Conservation (phyloP, 2,888 invertebrate species). For the Drosophila macrothrix region DNA sequence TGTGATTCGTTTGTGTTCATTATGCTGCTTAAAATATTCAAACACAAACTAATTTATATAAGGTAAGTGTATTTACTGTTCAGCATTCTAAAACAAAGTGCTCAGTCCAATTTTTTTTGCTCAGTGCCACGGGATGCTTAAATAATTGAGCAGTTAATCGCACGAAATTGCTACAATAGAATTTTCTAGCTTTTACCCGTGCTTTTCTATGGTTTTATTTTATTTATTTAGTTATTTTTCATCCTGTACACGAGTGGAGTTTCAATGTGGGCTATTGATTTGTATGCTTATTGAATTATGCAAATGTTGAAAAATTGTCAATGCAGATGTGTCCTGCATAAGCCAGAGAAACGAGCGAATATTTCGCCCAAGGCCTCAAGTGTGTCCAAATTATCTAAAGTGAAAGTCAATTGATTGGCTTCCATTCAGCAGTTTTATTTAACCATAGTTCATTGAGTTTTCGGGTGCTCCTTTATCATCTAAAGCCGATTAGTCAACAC, state of each 20-base stretch:
- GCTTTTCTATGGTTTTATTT: slow-evolving; percentile 1
- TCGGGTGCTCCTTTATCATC: slow-evolving; percentile 34
- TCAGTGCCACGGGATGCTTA: slow-evolving; percentile 57
- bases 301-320: slow-evolving; percentile 68
- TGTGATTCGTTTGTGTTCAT: not conserved
- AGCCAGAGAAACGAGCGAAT: slow-evolving; percentile 16
- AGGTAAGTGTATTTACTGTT: slow-evolving; percentile 4
- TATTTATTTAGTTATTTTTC: not conserved
- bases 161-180: slow-evolving; percentile 76
- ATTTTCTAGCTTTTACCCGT: slow-evolving; percentile 31
- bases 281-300: slow-evolving; percentile 72
- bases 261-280: slow-evolving; percentile 61
- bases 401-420: slow-evolving; percentile 71
- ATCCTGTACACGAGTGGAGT: slow-evolving; percentile 11
- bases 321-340: slow-evolving; percentile 54
- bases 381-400: slow-evolving; percentile 58
- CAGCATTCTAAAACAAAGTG: not conserved
- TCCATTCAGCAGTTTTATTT: slow-evolving; percentile 56
- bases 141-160: slow-evolving; percentile 81
- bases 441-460: slow-evolving; percentile 13
- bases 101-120: not conserved
- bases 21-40: not conserved
- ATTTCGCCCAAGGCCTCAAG: slow-evolving; percentile 3
- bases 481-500: slow-evolving; percentile 57
- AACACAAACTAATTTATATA: too few species aligned